Percentiles rank a stretch among this genome's conserved stretches.
These are phyloP conservation scores for Nipponacmea schrenckii DNA, from an alignment of 2,888 invertebrate genomes.

Conservation along the genomic window DNA sequence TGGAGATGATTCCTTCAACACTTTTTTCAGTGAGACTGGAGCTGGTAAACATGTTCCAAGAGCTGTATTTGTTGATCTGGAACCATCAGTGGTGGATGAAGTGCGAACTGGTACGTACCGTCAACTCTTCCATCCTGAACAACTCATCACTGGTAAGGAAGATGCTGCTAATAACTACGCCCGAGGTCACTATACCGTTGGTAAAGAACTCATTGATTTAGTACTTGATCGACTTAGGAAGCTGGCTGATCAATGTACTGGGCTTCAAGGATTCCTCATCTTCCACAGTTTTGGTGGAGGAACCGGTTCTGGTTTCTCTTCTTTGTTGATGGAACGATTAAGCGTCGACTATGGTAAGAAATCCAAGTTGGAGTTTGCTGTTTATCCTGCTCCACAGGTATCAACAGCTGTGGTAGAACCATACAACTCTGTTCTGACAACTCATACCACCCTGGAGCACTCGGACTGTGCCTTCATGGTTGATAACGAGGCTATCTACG, in stretches of 20 bases:
- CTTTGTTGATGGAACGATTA: conserved; percentile 85
- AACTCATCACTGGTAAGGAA: conserved; percentile 95
- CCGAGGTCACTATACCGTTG: conserved; percentile 96
- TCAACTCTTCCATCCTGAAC: conserved; percentile 96
- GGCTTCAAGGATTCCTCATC: conserved; percentile 63
- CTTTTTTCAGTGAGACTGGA: conserved; percentile 80
- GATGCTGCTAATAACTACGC: conserved; percentile 98
- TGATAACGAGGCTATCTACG: conserved; percentile 90
- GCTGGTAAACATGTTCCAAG: conserved; percentile 94
- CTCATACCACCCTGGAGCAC: conserved; percentile 92
- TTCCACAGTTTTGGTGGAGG: conserved; percentile 64
- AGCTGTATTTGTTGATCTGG: conserved; percentile 93
- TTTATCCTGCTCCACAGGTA: conserved; percentile 89
- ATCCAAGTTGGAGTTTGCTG: conserved; percentile 88
- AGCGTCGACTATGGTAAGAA: conserved; percentile 83
- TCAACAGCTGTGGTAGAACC: conserved; percentile 94
- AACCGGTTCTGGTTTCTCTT: conserved; percentile 91
- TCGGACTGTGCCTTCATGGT: conserved; percentile 96
- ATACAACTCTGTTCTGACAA: conserved; percentile 94
- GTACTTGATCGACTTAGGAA: conserved; percentile 80
- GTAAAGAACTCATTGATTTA: conserved; percentile 80
- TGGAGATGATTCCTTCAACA: conserved; percentile 89
- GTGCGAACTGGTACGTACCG: conserved; percentile 75
- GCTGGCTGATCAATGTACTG: conserved; percentile 58
- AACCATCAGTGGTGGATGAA: conserved; percentile 87